Evolutionary conservation across 2,888 invertebrate genomes (phyloP).

Genomic region (Cantharis nigra): DNA sequence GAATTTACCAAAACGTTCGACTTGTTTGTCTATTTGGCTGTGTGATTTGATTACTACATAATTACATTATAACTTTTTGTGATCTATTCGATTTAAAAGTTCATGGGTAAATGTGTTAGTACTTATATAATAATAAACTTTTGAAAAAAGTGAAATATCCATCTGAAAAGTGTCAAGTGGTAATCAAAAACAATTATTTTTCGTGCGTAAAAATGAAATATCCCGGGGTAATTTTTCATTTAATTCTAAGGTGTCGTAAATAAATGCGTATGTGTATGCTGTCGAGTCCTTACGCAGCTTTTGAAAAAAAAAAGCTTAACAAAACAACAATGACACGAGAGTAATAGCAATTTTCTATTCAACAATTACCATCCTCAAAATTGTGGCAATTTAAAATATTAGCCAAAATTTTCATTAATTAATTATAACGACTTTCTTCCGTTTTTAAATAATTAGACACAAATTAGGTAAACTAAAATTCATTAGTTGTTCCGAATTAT

Average conservation of each 20-base stretch:
- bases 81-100: not conserved
- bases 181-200: not conserved
- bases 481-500: not conserved
- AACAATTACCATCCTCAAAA: not conserved
- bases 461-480: not conserved
- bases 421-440: not conserved
- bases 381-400: not conserved
- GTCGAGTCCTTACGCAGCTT: not conserved
- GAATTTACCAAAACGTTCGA: not conserved
- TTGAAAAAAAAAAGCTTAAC: not conserved
- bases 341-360: not conserved
- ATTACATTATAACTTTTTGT: not conserved
- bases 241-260: not conserved
- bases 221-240: not conserved
- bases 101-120: not conserved
- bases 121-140: not conserved
- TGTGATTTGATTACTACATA: not conserved
- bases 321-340: not conserved
- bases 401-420: not conserved
- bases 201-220: not conserved
- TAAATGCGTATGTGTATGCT: not conserved
- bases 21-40: not conserved
- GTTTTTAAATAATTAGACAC: not conserved
- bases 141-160: not conserved
- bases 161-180: not conserved